Percentiles rank a stretch among this genome's conserved stretches.
Evolutionary conservation across 2,797 vertebrate genomes (phyloP).

Genomic region (Pipistrellus pipistrellus): DNA sequence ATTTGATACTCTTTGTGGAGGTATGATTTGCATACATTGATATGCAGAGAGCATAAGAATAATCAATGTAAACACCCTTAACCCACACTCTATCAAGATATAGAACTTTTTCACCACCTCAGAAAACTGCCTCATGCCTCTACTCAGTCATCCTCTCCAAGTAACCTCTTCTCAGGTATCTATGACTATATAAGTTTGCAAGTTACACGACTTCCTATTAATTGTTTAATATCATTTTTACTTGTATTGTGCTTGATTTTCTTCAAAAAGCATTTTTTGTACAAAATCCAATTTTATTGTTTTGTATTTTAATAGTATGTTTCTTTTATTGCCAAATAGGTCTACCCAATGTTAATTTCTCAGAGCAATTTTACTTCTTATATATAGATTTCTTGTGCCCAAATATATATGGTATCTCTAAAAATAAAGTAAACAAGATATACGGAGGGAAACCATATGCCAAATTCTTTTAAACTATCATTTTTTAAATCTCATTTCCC

Average conservation of each 20-base stretch:
- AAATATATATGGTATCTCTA: neutral
- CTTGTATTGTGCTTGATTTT: neutral
- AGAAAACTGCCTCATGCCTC: neutral
- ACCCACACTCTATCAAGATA: neutral
- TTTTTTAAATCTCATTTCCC: neutral
- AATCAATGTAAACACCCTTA: neutral
- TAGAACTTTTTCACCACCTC: neutral
- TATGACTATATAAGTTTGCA: neutral
- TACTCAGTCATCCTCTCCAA: neutral
- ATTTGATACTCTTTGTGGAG: neutral
- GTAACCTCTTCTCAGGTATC: neutral
- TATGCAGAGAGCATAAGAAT: neutral
- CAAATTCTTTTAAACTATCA: neutral
- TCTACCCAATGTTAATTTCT: neutral
- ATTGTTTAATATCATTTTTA: neutral
- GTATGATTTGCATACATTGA: neutral
- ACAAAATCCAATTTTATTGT: neutral
- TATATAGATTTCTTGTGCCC: neutral
- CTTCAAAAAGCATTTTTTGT: neutral
- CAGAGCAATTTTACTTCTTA: neutral
- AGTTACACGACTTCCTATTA: neutral
- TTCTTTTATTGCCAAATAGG: neutral
- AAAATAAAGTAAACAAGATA: neutral
- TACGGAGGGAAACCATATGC: neutral
- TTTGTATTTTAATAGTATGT: neutral